Evolutionary conservation across 2,888 invertebrate genomes (phyloP), one percentile per base, ranked within the genome.

Genomic region (Epirrhoe alternata): DNA sequence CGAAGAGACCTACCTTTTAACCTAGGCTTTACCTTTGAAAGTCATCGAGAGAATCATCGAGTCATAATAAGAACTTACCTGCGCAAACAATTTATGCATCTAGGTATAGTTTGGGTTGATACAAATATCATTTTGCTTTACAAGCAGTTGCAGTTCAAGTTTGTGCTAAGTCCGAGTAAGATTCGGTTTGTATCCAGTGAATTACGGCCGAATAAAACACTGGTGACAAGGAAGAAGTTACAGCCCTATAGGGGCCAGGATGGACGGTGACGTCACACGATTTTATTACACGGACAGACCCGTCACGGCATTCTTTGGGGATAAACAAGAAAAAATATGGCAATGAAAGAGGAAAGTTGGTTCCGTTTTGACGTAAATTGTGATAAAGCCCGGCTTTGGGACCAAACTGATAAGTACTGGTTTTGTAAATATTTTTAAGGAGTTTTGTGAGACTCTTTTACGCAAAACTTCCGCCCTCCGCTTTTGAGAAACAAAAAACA

Each of bases 201-300:
- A 86, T 87, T 88, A 89, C 87, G 83, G 84, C 77, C 80, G 78
- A 87, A 88, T 87, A 88, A 89, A 90, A 86, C 86, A 85, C 85
- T 79, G 87, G 85, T 79, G 88, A 89, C 88, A 84, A 83, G 82
- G 74, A 85, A 84, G 85, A 85, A 89, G 88, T 89, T 87, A 88
- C 87, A 74, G 81, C 79, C 81, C 83, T 88, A 86, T 88, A 89
- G 88, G 85, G 84, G 86, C 84, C 77, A 80, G 75, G 69, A 71
- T 73, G 78, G 76, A 74, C 77, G 74, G 72, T 64, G 70, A 78
- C 80, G 85, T 85, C 86, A 83, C 81, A 80, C 77, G 88, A 86
- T 90, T 90, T 90, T 90, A 90, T 90, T 90, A 88, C 86, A 87
- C 86, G 83, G 83, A 81, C 80, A 76, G 70, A 64, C 76, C 78